A percentile compares a stretch with the other conserved stretches of the same genome.
Evolutionary conservation across 2,113 vertebrate species (phyloP).

Genomic region (Mus spicilegus): DNA sequence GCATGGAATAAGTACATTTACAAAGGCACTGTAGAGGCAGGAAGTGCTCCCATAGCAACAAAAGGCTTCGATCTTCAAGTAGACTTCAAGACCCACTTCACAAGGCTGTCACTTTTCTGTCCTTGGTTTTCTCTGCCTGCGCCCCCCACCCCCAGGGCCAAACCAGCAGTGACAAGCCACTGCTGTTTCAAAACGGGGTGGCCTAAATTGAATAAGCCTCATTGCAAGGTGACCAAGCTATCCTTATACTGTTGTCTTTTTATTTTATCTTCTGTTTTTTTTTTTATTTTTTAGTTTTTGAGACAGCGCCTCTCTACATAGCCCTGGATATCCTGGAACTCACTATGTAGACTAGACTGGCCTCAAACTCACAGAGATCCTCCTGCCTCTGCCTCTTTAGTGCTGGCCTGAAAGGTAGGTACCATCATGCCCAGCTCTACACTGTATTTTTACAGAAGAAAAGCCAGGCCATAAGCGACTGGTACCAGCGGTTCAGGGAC

Average conservation of each 20-base stretch:
- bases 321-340: background rate
- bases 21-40: conserved; percentile 34
- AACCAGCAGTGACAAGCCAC: conserved; percentile 54
- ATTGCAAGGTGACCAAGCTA: conserved; percentile 43
- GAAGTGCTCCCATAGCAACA: conserved; percentile 41
- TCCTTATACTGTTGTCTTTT: conserved; percentile 62
- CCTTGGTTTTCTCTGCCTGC: background rate
- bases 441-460: conserved; percentile 64
- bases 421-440: background rate
- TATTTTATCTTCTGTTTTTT: background rate
- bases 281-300: background rate
- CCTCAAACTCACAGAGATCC: background rate
- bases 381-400: background rate
- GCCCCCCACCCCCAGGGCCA: conserved; percentile 25
- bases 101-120: conserved; percentile 54
- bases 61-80: conserved; percentile 66
- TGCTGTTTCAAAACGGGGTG: conserved; percentile 63
- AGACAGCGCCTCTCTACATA: background rate
- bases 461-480: conserved; percentile 62
- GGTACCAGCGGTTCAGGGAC: conserved; percentile 65
- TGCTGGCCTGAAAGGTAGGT: background rate
- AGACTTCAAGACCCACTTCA: conserved; percentile 60
- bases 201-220: conserved; percentile 52
- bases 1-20: conserved; percentile 8
- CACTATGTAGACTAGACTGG: background rate